Evolutionary conservation across 1,140 invertebrate species (phyloP).

Genomic region (Cardiocondyla obscurior): DNA sequence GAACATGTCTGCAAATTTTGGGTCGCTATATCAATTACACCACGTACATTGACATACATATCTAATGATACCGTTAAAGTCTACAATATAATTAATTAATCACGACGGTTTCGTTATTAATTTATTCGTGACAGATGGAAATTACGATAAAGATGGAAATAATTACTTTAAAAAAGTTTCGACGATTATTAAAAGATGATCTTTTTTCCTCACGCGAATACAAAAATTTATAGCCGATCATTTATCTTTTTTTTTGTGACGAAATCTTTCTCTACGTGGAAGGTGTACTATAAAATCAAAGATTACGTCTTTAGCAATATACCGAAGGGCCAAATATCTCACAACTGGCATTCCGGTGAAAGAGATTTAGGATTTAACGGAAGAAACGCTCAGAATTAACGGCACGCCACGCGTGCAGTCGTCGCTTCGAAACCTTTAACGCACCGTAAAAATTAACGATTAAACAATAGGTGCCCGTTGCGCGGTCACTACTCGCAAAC

Average conservation of each 20-base stretch:
- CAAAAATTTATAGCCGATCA: too few species aligned
- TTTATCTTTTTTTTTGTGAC: too few species aligned
- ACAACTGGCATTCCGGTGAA: slow-evolving; percentile 60
- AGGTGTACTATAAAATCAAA: too few species aligned
- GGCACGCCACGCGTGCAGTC: slow-evolving; percentile 65
- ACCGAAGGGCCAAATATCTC: slow-evolving; percentile 62
- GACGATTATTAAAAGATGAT: background rate
- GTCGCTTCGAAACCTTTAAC: slow-evolving; percentile 36
- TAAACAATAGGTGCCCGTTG: slow-evolving; percentile 74
- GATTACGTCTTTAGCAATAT: slow-evolving; percentile 52
- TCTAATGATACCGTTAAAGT: background rate
- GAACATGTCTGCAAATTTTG: slow-evolving; percentile 22
- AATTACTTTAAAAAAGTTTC: background rate
- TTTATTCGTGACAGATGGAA: background rate
- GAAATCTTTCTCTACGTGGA: too few species aligned
- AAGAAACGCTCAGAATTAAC: slow-evolving; percentile 12
- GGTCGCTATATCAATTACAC: slow-evolving; percentile 26
- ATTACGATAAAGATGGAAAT: background rate
- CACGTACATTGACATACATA: background rate
- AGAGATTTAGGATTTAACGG: slow-evolving; percentile 9
- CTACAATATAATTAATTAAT: background rate
- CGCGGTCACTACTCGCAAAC: slow-evolving; percentile 71
- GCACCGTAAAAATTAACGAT: slow-evolving; percentile 76
- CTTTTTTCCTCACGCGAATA: too few species aligned
- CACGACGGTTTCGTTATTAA: background rate